These are phyloP conservation scores for Drosophila guanche DNA, from an alignment of 1,140 invertebrate genomes.

Conservation along the genomic window DNA sequence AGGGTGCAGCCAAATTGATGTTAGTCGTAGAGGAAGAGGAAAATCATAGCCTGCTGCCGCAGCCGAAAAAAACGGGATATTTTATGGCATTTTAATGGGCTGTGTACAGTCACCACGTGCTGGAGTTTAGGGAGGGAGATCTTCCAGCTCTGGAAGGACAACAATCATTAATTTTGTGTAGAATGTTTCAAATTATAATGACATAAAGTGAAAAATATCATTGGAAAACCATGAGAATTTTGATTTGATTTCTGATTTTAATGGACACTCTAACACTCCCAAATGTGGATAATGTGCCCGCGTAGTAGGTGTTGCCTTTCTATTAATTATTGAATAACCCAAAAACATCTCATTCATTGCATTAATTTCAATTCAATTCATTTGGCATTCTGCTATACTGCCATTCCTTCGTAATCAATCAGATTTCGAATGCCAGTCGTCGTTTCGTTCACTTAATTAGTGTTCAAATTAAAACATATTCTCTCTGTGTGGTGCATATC, in stretches of 20 bases:
- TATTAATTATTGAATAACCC: slow-evolving; percentile 38
- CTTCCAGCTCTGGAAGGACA: no score
- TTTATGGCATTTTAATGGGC: slow-evolving; percentile 31
- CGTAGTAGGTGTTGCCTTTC: no score
- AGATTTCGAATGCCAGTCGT: not conserved
- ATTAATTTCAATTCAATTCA: slow-evolving; percentile 18
- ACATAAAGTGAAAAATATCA: no score
- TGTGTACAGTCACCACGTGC: slow-evolving; percentile 9
- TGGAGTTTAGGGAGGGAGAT: no score
- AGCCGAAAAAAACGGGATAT: slow-evolving; percentile 27
- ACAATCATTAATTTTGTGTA: no score
- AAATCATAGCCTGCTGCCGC: slow-evolving; percentile 8
- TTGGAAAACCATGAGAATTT: no score
- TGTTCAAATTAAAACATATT: slow-evolving; percentile 60
- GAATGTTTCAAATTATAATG: no score
- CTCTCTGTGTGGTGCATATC: slow-evolving; percentile 37
- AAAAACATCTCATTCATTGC: slow-evolving; percentile 39
- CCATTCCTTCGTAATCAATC: slow-evolving; percentile 30
- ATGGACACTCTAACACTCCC: not conserved
- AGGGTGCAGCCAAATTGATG: slow-evolving; percentile 41
- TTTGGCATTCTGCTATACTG: slow-evolving; percentile 34
- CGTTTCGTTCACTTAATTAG: slow-evolving; percentile 39
- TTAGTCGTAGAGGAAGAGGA: slow-evolving; percentile 41
- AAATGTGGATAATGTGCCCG: no score
- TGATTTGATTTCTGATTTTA: no score